These are phyloP conservation scores for Rhagonycha lutea DNA, from an alignment of 2,888 invertebrate genomes.

Conservation along the genomic window DNA sequence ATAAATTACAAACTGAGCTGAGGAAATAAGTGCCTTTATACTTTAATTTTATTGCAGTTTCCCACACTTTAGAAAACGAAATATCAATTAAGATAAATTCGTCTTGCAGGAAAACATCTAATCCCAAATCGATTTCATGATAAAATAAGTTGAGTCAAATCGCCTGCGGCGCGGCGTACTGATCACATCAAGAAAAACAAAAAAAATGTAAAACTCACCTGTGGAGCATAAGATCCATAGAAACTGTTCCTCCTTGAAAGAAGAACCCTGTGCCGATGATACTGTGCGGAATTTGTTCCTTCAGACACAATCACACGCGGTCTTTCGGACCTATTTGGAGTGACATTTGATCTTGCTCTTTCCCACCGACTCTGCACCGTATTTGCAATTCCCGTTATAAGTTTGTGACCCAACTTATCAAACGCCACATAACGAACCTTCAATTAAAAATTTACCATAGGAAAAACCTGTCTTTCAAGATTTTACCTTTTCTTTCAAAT, in stretches of 20 bases:
- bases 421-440: constrained; percentile 78
- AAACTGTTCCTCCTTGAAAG: not conserved
- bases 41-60: no score
- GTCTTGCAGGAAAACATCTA: no score
- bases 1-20: no score
- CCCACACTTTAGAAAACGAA: no score
- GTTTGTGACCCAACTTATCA: constrained; percentile 77
- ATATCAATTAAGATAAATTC: no score
- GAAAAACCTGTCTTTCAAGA: constrained; percentile 56
- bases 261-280: constrained; percentile 39
- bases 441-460: constrained; percentile 16
- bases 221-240: not conserved
- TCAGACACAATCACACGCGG: constrained; percentile 50
- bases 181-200: not conserved
- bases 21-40: no score
- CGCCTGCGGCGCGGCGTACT: no score
- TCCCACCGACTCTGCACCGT: constrained; percentile 61
- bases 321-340: constrained; percentile 14
- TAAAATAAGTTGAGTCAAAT: no score
- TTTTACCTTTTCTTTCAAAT: constrained; percentile 77
- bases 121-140: no score
- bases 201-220: not conserved
- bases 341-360: constrained; percentile 35
- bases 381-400: constrained; percentile 84
- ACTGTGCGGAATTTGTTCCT: constrained; percentile 41